Percentiles rank a stretch among this genome's conserved stretches.
Evolutionary conservation across 2,888 invertebrate species (phyloP).

Genomic region (Zaprionus lineosus): DNA sequence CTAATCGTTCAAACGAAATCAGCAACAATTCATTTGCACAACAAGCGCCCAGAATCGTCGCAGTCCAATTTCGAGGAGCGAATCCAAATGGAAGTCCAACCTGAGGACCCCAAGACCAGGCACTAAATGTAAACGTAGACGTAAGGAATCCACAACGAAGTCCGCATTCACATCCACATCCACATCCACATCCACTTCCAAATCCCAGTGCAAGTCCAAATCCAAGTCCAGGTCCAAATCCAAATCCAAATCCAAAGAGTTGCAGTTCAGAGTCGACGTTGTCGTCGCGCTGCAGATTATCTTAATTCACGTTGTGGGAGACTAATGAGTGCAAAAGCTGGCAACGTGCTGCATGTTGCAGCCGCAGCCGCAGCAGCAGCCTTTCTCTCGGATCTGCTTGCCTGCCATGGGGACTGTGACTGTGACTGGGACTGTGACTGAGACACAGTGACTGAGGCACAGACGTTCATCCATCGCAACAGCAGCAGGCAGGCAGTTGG

Average conservation of each 20-base stretch:
- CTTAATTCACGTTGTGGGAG: conserved; percentile 83
- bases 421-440: background rate
- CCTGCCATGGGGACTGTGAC: conserved; percentile 1
- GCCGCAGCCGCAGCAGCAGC: conserved; percentile 10
- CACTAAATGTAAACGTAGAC: too few relatives aligned
- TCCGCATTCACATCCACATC: conserved; percentile 1
- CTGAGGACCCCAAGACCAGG: background rate
- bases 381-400: conserved; percentile 33
- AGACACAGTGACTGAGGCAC: background rate
- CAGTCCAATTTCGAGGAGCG: conserved; percentile 34
- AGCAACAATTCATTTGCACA: conserved; percentile 83
- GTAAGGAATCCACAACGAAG: background rate
- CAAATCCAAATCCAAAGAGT: conserved; percentile 22
- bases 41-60: conserved; percentile 73
- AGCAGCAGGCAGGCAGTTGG: conserved; percentile 1
- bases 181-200: conserved; percentile 11
- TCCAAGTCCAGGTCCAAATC: conserved; percentile 14
- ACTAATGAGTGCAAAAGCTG: conserved; percentile 82
- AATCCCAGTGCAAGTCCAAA: conserved; percentile 17
- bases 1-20: conserved; percentile 83
- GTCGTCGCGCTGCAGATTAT: conserved; percentile 77
- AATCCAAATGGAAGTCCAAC: conserved; percentile 10
- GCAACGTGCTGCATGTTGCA: conserved; percentile 37
- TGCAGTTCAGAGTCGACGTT: conserved; percentile 30
- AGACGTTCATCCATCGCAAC: conserved; percentile 44